These are phyloP conservation scores for Schrankia costaestrigalis DNA, from an alignment of 2,888 invertebrate genomes.

Conservation along the genomic window DNA sequence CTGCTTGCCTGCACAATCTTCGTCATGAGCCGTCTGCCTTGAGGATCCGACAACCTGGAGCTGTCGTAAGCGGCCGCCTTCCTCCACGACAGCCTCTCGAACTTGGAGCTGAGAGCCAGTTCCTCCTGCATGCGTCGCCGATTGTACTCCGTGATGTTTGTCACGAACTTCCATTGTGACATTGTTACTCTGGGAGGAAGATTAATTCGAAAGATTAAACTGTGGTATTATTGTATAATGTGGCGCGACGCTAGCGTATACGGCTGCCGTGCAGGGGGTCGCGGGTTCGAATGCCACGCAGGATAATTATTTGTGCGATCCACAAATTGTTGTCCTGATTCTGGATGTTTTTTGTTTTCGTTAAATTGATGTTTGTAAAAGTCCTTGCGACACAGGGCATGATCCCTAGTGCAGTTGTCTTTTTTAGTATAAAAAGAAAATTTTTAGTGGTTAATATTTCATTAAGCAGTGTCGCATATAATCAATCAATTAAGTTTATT, in stretches of 20 bases:
- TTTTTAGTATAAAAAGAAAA: too few relatives aligned
- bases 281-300: too few relatives aligned
- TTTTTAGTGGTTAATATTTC: too few relatives aligned
- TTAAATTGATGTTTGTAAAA: too few relatives aligned
- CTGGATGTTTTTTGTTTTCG: too few relatives aligned
- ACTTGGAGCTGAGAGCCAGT: conserved; percentile 85
- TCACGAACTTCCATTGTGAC: conserved; percentile 88
- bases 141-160: conserved; percentile 87
- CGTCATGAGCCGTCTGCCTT: conserved; percentile 84
- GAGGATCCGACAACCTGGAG: conserved; percentile 83
- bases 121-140: conserved; percentile 86
- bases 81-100: conserved; percentile 87
- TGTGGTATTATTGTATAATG: background rate
- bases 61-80: conserved; percentile 86
- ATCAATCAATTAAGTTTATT: too few relatives aligned
- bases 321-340: too few relatives aligned
- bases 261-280: too few relatives aligned
- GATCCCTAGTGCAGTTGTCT: too few relatives aligned
- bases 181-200: conserved; percentile 78
- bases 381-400: too few relatives aligned
- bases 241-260: background rate
- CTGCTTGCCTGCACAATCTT: conserved; percentile 86
- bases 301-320: too few relatives aligned
- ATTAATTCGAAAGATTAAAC: background rate
- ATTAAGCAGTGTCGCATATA: too few relatives aligned